Base-by-base conservation (phyloP, 2,113 vertebrate species). In the Balaeniceps rex region DNA sequence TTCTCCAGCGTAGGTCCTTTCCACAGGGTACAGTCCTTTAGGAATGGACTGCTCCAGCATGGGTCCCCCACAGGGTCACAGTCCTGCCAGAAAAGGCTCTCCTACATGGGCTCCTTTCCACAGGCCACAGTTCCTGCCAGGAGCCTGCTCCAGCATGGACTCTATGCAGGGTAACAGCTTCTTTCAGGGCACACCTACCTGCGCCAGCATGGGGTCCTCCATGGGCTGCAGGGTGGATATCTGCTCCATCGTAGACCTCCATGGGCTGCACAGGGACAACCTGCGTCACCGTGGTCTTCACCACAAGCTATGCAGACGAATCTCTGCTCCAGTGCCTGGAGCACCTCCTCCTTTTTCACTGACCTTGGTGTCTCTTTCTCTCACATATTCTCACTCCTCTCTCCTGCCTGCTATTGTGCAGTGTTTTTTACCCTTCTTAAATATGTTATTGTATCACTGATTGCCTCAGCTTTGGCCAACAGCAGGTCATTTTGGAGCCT, bases 401-500 rank as follows among this genome's bases (percentile, higher is more conserved):
- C 29, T 49, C 14, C 40, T 58, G 31, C 8, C 42, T 66, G 14
- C 31, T 51, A 9, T 28, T 29, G 16, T 4, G 10, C 16, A 25
- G 36, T 22, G 14, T 1, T 55, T 57, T 51, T 57, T 31, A 42
- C 24, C 51, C 6, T 51, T 58, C 49, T 82, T 42, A 66, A 58
- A 42, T 21, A 49, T 3, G 18, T 33, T 51, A 51, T 23, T 31
- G 26, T 14, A 74, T 18, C 0, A 1, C n/a, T 42, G 36, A 58
- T 10, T 66, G 14, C 26, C 51, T 58, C 26, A 44, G 17, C 31
- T 44, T 66, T 63, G 57, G 18, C 19, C 28, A 63, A 38, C 2
- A 5, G 33, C 2, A 2, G 9, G 28, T 46, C 6, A 1, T n/a
- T 19, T 51, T 42, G 21, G 16, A 60, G 36, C 25, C 2, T 1